Base-by-base conservation (phyloP, 2,888 invertebrate genomes). In the Sarcophaga caerulescens region DNA sequence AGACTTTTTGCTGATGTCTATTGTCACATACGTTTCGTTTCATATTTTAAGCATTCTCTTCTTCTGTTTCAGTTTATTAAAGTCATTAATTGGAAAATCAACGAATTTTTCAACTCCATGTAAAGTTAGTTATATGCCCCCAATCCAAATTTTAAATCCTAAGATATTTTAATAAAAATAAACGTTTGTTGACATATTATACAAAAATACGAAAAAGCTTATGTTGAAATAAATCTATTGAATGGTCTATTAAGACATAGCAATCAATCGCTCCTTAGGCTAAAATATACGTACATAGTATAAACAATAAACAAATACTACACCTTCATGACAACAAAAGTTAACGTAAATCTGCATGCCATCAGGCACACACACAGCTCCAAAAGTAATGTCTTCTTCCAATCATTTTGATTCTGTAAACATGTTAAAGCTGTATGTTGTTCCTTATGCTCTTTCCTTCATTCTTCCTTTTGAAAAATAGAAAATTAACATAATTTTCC, bases 181-280 rank as follows among this genome's bases (percentile, higher is more conserved):
- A 35, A 35, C 8, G 2, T 35, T 35, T 35, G 2, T 8, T 35
- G 2, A 35, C 35, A 35, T 35, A 0, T 35, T 35, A 10, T 0
- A 35, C 35, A 35, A 10, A 35, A 35, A 35, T 35, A 35, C 2
- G 0, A 10, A 79, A 62, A 62, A 19, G 62, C 52, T 70, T 62
- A 52, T 63, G 17, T 25, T 10, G 12, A 63, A 70, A 78, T 78
- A 62, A 78, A 69, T 19, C 11, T 63, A 25, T 52, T 14, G 69
- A 65, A 77, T 81, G 73, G 57, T 69, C 69, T 75, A 52, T 79
- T 79, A 78, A 82, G 70, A 62, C 70, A 52, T 70, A 68, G 11
- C 85, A 85, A 81, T 85, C 75, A 75, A 85, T 81, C 19, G 57
- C 52, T 66, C 63, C 75, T 57, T 68, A 57, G 68, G 63, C 52